These are phyloP conservation scores for Melinaea marsaeus DNA, from an alignment of 2,888 invertebrate genomes.

Conservation along the genomic window DNA sequence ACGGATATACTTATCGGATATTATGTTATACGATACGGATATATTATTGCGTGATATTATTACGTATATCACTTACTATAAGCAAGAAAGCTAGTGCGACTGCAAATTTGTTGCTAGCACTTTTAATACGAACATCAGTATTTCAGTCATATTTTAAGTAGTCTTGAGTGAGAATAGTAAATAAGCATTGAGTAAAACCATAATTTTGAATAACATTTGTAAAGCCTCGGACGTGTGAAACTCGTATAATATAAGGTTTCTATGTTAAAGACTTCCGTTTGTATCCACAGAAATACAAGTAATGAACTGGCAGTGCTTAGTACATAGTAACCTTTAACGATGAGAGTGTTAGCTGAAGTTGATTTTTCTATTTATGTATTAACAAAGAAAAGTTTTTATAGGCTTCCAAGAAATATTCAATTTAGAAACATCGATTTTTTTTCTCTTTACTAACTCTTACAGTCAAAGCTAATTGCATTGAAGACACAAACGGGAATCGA, in stretches of 20 bases:
- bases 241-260: constrained; percentile 17
- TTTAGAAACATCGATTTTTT: too few relatives aligned
- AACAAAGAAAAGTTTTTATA: too few relatives aligned
- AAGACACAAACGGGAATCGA: too few relatives aligned
- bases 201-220: neutral
- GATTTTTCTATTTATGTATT: too few relatives aligned
- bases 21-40: constrained; percentile 26
- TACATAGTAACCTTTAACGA: too few relatives aligned
- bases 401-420: too few relatives aligned
- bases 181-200: neutral
- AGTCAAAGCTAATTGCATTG: too few relatives aligned
- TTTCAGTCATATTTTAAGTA: neutral
- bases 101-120: constrained; percentile 5
- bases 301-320: too few relatives aligned
- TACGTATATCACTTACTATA: constrained; percentile 15
- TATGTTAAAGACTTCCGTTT: constrained; percentile 23
- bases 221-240: constrained; percentile 15
- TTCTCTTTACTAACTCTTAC: too few relatives aligned
- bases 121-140: too few relatives aligned
- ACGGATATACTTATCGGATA: constrained; percentile 27
- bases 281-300: constrained; percentile 6
- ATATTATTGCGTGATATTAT: constrained; percentile 32
- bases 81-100: neutral
- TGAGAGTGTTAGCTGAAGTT: too few relatives aligned
- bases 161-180: neutral